These are phyloP conservation scores for Auanema sp. DNA, from an alignment of 2,888 invertebrate species.

Conservation along the genomic window DNA sequence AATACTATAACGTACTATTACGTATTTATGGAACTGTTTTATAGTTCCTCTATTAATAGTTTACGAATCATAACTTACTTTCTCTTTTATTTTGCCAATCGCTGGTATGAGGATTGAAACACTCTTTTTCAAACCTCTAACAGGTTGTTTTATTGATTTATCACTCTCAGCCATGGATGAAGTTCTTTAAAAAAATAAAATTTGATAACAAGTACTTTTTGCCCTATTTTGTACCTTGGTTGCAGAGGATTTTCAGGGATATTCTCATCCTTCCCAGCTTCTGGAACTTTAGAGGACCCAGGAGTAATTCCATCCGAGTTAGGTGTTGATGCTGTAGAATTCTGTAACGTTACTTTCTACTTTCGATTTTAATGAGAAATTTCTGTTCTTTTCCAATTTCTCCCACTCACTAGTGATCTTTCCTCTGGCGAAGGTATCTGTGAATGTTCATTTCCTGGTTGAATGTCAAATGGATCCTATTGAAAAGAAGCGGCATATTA, in stretches of 20 bases:
- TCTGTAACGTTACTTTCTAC: neutral
- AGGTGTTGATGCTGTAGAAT: neutral
- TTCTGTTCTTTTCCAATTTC: neutral
- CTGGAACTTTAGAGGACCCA: too few species aligned
- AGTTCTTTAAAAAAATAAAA: too few species aligned
- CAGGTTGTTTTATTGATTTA: neutral
- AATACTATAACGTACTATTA: too few species aligned
- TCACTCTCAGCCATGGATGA: too few species aligned
- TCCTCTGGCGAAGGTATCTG: conserved; percentile 20
- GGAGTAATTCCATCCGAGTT: too few species aligned
- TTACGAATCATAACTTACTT: neutral
- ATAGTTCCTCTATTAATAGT: neutral
- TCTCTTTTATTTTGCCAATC: neutral
- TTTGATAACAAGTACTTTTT: too few species aligned
- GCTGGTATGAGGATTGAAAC: conserved; percentile 1
- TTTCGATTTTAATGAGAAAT: neutral
- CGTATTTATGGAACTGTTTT: neutral
- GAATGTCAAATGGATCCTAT: conserved; percentile 19
- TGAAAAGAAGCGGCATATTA: neutral
- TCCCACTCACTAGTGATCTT: conserved; percentile 1
- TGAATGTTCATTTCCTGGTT: conserved; percentile 13
- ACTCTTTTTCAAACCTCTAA: neutral
- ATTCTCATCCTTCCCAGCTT: too few species aligned
- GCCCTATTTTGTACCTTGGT: too few species aligned
- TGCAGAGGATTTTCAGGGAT: too few species aligned